Percentiles rank a stretch among this genome's conserved stretches.
These are phyloP conservation scores for Uloborus diversus DNA, from an alignment of 1,140 invertebrate species.

Conservation along the genomic window DNA sequence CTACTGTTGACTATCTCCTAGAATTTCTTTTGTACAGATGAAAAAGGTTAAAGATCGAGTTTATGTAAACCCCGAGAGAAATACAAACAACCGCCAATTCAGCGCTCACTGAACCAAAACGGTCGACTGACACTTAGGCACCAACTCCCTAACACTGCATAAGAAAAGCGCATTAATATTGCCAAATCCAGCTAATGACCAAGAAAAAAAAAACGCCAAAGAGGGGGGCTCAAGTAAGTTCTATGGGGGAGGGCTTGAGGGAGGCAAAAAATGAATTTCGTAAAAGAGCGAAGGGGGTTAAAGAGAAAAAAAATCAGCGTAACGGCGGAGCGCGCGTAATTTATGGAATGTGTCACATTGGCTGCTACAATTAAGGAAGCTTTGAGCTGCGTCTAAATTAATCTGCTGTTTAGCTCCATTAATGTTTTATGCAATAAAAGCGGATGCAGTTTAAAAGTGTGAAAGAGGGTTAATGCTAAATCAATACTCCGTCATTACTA, in stretches of 20 bases:
- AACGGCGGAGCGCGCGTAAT: slow-evolving; percentile 28
- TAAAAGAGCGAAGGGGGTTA: neutral
- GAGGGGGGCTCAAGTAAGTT: too few relatives aligned
- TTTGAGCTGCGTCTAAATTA: slow-evolving; percentile 54
- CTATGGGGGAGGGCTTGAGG: slow-evolving; percentile 17
- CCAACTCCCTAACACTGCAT: neutral
- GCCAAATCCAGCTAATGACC: slow-evolving; percentile 50
- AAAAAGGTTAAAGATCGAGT: too few relatives aligned
- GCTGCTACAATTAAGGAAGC: slow-evolving; percentile 52
- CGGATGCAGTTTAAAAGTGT: slow-evolving; percentile 52
- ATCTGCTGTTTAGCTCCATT: slow-evolving; percentile 56
- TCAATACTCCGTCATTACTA: slow-evolving; percentile 51
- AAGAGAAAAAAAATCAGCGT: neutral
- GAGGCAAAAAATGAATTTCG: neutral
- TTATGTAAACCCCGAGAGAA: too few relatives aligned
- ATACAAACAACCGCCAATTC: slow-evolving; percentile 24
- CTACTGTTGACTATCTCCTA: too few relatives aligned
- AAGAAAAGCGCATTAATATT: slow-evolving; percentile 50
- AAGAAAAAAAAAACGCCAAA: slow-evolving; percentile 6
- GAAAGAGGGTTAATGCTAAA: slow-evolving; percentile 54
- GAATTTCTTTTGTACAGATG: too few relatives aligned
- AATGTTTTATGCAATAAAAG: slow-evolving; percentile 56
- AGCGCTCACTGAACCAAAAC: slow-evolving; percentile 2
- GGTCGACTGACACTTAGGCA: slow-evolving; percentile 7
- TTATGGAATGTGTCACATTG: slow-evolving; percentile 55